Percentiles rank a stretch among this genome's conserved stretches.
These are phyloP conservation scores for Caenorhabditis doughertyi DNA, from an alignment of 2,888 invertebrate genomes.

Conservation along the genomic window DNA sequence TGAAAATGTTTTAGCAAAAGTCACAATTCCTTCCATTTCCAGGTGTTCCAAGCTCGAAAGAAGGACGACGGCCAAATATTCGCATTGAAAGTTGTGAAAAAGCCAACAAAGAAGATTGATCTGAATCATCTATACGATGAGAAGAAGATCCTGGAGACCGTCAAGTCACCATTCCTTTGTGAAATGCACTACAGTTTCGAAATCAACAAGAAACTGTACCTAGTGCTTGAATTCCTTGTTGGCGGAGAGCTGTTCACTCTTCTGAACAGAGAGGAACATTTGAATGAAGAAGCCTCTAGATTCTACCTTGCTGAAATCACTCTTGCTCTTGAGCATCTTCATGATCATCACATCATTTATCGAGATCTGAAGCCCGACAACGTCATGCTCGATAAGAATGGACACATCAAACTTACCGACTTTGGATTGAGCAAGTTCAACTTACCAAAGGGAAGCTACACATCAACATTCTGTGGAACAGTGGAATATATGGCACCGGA, in stretches of 20 bases:
- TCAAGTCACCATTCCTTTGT: constrained; percentile 98
- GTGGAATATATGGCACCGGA: constrained; percentile 42
- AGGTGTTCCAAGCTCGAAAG: constrained; percentile 89
- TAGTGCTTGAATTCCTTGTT: constrained; percentile 15
- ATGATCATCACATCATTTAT: constrained; percentile 5
- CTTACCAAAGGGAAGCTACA: neutral
- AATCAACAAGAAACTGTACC: constrained; percentile 85
- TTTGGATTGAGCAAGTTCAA: constrained; percentile 28
- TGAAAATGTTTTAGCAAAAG: neutral
- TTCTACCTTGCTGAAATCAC: constrained; percentile 26
- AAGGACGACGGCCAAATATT: constrained; percentile 94
- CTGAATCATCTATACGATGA: constrained; percentile 99
- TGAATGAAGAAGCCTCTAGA: neutral
- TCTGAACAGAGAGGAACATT: neutral
- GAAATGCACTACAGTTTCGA: constrained; percentile 99
- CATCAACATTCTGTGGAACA: constrained; percentile 34
- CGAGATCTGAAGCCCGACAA: constrained; percentile 39
- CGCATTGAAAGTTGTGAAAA: constrained; percentile 97
- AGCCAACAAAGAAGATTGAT: constrained; percentile 98
- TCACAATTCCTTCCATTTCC: constrained; percentile 51
- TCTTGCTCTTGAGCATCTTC: constrained; percentile 30
- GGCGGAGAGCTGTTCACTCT: constrained; percentile 32
- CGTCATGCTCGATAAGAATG: constrained; percentile 19
- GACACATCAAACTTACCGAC: constrained; percentile 22
- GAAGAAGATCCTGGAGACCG: constrained; percentile 98